These are phyloP conservation scores for Cerastis rubricosa DNA, from an alignment of 2,888 invertebrate species.

Conservation along the genomic window DNA sequence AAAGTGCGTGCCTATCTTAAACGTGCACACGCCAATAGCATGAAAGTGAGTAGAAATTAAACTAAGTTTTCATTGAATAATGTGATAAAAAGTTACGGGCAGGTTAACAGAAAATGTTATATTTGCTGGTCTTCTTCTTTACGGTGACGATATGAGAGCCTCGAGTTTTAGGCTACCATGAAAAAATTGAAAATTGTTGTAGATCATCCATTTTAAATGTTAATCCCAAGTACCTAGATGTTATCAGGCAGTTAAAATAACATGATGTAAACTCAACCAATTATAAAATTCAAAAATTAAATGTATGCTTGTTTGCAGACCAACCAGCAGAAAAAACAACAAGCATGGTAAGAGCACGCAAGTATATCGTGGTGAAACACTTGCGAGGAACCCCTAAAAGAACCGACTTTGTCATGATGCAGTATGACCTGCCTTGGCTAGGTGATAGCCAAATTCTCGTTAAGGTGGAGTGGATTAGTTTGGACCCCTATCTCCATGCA, in stretches of 20 bases:
- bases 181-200: not conserved
- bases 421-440: not conserved
- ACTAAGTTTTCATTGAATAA: not conserved
- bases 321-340: not conserved
- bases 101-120: not conserved
- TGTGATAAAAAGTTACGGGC: not conserved
- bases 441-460: slow-evolving; percentile 13
- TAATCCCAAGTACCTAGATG: not conserved
- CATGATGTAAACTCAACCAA: not conserved
- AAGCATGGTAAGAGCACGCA: slow-evolving; percentile 10
- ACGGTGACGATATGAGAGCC: not conserved
- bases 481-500: slow-evolving; percentile 21
- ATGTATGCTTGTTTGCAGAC: not conserved
- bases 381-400: not conserved
- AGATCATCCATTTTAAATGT: not conserved
- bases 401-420: not conserved
- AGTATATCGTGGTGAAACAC: not conserved
- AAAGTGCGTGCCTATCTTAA: not conserved
- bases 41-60: slow-evolving; percentile 8
- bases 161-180: not conserved
- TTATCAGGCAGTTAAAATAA: not conserved
- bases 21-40: not conserved
- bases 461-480: slow-evolving; percentile 33
- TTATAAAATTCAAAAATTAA: not conserved
- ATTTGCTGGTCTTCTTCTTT: not conserved